Percentiles rank a stretch among this genome's conserved stretches.
Conservation (phyloP, 2,113 vertebrate genomes). For the Channa argus region DNA sequence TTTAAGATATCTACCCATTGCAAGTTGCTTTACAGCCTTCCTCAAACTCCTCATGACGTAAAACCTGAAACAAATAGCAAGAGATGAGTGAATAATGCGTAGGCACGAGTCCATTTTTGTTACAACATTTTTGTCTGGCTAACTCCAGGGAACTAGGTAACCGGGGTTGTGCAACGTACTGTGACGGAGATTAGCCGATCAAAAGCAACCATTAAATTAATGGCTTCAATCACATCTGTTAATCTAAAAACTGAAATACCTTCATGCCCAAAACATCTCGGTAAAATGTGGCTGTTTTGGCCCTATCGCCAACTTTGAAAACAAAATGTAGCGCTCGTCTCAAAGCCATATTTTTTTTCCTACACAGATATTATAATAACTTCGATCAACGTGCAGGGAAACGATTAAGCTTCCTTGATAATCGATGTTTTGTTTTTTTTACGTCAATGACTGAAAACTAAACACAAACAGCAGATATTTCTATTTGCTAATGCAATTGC, state of each 20-base stretch:
- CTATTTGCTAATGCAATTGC: neutral
- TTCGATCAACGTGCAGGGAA: no score
- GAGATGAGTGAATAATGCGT: no score
- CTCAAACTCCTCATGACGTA: slow-evolving; percentile 96
- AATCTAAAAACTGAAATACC: slow-evolving; percentile 71
- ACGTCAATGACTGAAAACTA: no score
- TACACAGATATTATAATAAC: neutral
- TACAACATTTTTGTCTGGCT: no score
- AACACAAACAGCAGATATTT: neutral
- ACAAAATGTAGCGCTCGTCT: slow-evolving; percentile 92
- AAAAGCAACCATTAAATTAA: neutral
- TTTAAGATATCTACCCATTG: slow-evolving; percentile 87
- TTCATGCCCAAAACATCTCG: slow-evolving; percentile 94
- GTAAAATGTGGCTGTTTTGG: slow-evolving; percentile 87
- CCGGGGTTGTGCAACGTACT: no score
- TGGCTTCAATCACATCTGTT: neutral
- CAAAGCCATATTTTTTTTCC: slow-evolving; percentile 61
- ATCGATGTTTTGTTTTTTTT: slow-evolving; percentile 61
- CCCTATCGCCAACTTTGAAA: slow-evolving; percentile 93
- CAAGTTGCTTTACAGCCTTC: slow-evolving; percentile 96
- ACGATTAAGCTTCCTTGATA: slow-evolving; percentile 45
- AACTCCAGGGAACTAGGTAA: no score
- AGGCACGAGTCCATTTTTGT: no score
- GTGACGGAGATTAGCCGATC: neutral
- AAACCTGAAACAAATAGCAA: slow-evolving; percentile 79